Percentiles rank a stretch among this genome's conserved stretches.
These are phyloP conservation scores for Agrochola litura DNA, from an alignment of 2,888 invertebrate species.

Conservation along the genomic window DNA sequence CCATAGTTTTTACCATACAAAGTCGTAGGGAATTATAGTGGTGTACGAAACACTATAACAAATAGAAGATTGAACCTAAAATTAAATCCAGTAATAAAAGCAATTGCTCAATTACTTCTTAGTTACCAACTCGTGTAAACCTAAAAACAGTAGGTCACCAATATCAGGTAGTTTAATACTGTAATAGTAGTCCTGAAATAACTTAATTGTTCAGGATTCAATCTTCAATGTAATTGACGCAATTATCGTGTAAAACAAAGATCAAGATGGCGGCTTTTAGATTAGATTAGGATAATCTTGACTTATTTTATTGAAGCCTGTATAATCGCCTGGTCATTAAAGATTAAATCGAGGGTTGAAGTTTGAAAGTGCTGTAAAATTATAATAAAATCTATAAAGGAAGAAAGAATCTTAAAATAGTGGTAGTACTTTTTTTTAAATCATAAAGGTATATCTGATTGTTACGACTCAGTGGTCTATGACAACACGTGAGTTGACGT, in stretches of 20 bases:
- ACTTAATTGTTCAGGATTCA: constrained; percentile 27
- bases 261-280: constrained; percentile 23
- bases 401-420: background rate
- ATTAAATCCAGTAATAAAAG: background rate
- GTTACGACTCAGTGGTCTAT: no score
- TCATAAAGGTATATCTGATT: no score
- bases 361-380: constrained; percentile 18
- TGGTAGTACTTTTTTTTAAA: background rate
- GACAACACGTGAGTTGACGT: no score
- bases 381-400: constrained; percentile 12
- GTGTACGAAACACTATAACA: background rate
- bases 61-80: background rate
- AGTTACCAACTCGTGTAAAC: background rate
- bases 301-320: constrained; percentile 11
- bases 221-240: constrained; percentile 25
- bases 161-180: background rate
- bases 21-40: background rate
- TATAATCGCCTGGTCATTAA: constrained; percentile 22
- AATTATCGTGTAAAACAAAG: constrained; percentile 42
- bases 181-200: background rate
- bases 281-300: constrained; percentile 20
- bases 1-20: background rate
- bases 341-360: constrained; percentile 18
- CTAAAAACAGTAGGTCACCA: constrained; percentile 11
- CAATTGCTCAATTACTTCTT: constrained; percentile 1